Base-by-base conservation (phyloP, 2,113 vertebrate species). In the Gymnocephalus cernua region DNA sequence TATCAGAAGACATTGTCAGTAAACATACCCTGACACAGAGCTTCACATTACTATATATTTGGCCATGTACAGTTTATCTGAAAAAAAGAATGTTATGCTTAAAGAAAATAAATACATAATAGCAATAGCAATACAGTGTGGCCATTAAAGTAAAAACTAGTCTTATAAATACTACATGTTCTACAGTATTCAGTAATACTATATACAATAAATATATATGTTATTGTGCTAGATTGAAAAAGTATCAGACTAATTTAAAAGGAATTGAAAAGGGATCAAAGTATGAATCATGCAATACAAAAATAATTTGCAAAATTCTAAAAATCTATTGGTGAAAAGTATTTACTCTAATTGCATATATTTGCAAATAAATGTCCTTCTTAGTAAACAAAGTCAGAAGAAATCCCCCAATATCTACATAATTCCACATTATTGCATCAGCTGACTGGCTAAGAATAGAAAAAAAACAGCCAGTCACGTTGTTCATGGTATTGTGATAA, bases 221-320 rank as follows among this genome's bases (percentile, higher is more conserved):
- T 57, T 32, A 32, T 48, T 67, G 72, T 47, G 8, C 35, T 58
- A 23, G 15, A 48, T 3, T 76, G 4, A 58, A 80, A 74, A 83
- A 54, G 23, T 53, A 61, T 48, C 50, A 47, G 41, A 8, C 27
- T 51, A 1, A 77, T 67, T 57, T 8, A 10, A 9, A 58, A 41
- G 18, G 8, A 56, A 69, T 18, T 23, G 6, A 25, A 9, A 78
- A 21, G 18, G 3, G 5, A 53, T 74, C 23, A 48, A 61, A 53
- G 71, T 71, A 68, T 27, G 15, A 69, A 44, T 35, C 3, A 13
- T 74, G 29, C 64, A 78, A 71, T 74, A 77, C 13, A 84, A 86
- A 85, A 86, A 82, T 80, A 75, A 57, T 25, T 62, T 8, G 6
- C n/a, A 63, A 66, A 57, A n/a, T n/a, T n/a, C n/a, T n/a, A n/a